These are phyloP conservation scores for Atrina japonica DNA, from an alignment of 2,888 invertebrate genomes.

Conservation along the genomic window DNA sequence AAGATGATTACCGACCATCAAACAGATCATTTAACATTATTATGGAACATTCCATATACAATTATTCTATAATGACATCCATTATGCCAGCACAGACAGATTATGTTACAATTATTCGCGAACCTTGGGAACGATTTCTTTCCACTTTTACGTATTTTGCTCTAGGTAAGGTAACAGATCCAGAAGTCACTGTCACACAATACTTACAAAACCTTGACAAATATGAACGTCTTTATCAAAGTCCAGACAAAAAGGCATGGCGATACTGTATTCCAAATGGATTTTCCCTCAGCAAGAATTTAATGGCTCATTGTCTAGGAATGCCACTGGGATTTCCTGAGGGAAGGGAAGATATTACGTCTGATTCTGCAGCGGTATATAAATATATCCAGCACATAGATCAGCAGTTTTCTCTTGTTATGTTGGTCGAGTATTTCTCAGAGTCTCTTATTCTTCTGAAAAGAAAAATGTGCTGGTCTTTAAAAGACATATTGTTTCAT, in stretches of 20 bases:
- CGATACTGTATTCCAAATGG: slow-evolving; percentile 74
- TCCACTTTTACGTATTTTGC: slow-evolving; percentile 76
- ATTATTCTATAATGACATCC: slow-evolving; percentile 61
- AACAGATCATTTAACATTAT: slow-evolving; percentile 70
- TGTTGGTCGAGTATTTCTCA: slow-evolving; percentile 78
- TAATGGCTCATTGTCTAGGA: slow-evolving; percentile 76
- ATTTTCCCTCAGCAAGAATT: slow-evolving; percentile 74
- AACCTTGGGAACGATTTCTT: slow-evolving; percentile 75
- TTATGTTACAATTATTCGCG: slow-evolving; percentile 74
- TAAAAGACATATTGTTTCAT: slow-evolving; percentile 75
- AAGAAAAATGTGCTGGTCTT: slow-evolving; percentile 77
- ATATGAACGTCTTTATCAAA: slow-evolving; percentile 71
- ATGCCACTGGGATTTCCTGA: slow-evolving; percentile 75
- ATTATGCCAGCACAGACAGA: slow-evolving; percentile 71
- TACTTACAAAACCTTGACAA: slow-evolving; percentile 69
- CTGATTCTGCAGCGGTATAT: slow-evolving; percentile 49
- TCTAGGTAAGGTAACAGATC: slow-evolving; percentile 61
- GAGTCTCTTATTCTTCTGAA: slow-evolving; percentile 78
- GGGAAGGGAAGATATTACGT: slow-evolving; percentile 57
- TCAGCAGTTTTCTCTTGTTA: slow-evolving; percentile 70
- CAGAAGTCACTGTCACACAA: slow-evolving; percentile 57
- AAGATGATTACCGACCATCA: slow-evolving; percentile 67
- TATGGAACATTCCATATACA: slow-evolving; percentile 76
- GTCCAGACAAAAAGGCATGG: slow-evolving; percentile 44
- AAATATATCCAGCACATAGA: slow-evolving; percentile 66